Evolutionary conservation across 2,113 vertebrate species (phyloP).

Genomic region (Callithrix jacchus): DNA sequence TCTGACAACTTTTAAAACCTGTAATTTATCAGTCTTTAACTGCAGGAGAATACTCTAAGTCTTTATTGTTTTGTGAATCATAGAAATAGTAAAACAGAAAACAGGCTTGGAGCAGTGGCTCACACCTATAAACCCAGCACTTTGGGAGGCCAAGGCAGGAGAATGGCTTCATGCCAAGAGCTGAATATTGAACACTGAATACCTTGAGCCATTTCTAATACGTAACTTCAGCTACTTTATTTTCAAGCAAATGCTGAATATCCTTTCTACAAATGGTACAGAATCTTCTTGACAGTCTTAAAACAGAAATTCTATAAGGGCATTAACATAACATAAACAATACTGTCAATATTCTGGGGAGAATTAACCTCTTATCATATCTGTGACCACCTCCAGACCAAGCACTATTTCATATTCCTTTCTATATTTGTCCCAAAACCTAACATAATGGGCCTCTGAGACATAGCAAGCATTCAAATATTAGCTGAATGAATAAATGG

Average conservation of each 20-base stretch:
- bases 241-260: not conserved
- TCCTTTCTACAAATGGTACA: not conserved
- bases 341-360: not conserved
- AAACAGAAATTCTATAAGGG: not conserved
- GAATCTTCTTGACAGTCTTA: not conserved
- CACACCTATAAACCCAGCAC: too few species aligned
- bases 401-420: not conserved
- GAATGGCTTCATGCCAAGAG: not conserved
- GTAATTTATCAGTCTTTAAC: not conserved
- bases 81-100: not conserved
- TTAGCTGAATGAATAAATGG: not conserved
- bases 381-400: not conserved
- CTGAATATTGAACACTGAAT: not conserved
- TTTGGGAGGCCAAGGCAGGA: too few species aligned
- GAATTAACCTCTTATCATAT: not conserved
- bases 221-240: not conserved
- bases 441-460: not conserved
- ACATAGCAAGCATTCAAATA: not conserved
- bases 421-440: not conserved
- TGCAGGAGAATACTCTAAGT: not conserved
- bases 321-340: not conserved
- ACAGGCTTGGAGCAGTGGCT: not conserved
- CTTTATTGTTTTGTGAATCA: conserved; percentile 6
- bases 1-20: not conserved
- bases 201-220: not conserved